Evolutionary conservation across 2,888 invertebrate species (phyloP).

Genomic region (Netelia inedita): DNA sequence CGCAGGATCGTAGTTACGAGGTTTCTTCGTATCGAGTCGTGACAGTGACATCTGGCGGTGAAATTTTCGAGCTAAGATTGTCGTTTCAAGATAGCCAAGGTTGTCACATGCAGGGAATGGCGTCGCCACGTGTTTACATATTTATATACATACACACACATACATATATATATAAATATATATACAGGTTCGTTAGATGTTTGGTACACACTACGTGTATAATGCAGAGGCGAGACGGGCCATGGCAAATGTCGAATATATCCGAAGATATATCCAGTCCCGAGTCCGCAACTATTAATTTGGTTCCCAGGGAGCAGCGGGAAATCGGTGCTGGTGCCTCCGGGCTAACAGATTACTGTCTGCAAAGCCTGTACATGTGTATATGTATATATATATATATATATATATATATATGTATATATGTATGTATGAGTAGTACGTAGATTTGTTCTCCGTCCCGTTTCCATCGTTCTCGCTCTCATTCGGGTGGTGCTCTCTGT

Average conservation of each 20-base stretch:
- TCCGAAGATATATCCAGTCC: conserved; percentile 79
- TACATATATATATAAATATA: background rate
- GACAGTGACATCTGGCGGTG: conserved; percentile 73
- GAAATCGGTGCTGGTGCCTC: conserved; percentile 77
- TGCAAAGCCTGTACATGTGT: conserved; percentile 73
- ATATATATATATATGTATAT: conserved; percentile 31
- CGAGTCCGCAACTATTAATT: conserved; percentile 84
- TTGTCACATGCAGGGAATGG: conserved; percentile 67
- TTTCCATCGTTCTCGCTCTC: conserved; percentile 48
- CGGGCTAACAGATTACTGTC: conserved; percentile 83
- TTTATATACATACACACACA: background rate
- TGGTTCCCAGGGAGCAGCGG: conserved; percentile 82
- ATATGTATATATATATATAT: conserved; percentile 67
- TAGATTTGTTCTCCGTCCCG: conserved; percentile 47
- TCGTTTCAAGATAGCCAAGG: conserved; percentile 31
- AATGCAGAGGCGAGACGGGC: conserved; percentile 50
- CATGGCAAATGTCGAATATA: conserved; percentile 78
- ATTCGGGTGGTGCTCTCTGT: conserved; percentile 44
- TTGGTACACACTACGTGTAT: conserved; percentile 12
- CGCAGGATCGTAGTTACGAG: no score
- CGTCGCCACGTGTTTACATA: conserved; percentile 30
- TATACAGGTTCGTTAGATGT: conserved; percentile 15
- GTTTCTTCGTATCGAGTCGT: conserved; percentile 69
- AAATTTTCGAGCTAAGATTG: conserved; percentile 38
- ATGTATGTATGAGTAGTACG: conserved; percentile 40